A percentile compares a stretch with the other conserved stretches of the same genome.
Conservation (phyloP, 2,888 invertebrate species). For the Tineola bisselliella region DNA sequence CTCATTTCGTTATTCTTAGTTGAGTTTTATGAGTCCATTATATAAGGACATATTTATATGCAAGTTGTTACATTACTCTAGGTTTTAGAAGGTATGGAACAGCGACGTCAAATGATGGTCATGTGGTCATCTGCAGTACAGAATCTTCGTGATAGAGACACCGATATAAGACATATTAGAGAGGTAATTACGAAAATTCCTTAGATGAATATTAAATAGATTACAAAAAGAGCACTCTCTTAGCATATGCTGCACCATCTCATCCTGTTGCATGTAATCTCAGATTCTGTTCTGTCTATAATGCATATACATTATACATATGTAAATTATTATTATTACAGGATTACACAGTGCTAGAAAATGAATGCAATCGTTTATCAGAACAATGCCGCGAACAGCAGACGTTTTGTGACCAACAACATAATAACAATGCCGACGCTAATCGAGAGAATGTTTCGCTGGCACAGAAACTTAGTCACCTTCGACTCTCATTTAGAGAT, state of each 20-base stretch:
- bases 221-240: no score
- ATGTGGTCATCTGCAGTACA: conserved; percentile 79
- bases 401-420: conserved; percentile 68
- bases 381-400: conserved; percentile 69
- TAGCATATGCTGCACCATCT: no score
- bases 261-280: no score
- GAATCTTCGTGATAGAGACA: conserved; percentile 75
- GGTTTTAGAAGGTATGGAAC: conserved; percentile 69
- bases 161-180: conserved; percentile 69
- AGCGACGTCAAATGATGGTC: conserved; percentile 73
- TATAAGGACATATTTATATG: not conserved
- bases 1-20: no score
- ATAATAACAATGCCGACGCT: conserved; percentile 64
- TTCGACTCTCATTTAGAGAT: conserved; percentile 34
- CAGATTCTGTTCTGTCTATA: no score
- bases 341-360: conserved; percentile 62
- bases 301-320: no score
- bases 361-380: conserved; percentile 49
- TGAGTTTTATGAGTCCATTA: no score
- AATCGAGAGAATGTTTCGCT: conserved; percentile 39
- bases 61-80: no score
- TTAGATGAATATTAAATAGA: no score
- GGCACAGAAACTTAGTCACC: conserved; percentile 37
- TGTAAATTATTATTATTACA: conserved; percentile 21
- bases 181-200: conserved; percentile 33